Base-by-base conservation (phyloP, 2,888 invertebrate species). In the Nomada fucata region DNA sequence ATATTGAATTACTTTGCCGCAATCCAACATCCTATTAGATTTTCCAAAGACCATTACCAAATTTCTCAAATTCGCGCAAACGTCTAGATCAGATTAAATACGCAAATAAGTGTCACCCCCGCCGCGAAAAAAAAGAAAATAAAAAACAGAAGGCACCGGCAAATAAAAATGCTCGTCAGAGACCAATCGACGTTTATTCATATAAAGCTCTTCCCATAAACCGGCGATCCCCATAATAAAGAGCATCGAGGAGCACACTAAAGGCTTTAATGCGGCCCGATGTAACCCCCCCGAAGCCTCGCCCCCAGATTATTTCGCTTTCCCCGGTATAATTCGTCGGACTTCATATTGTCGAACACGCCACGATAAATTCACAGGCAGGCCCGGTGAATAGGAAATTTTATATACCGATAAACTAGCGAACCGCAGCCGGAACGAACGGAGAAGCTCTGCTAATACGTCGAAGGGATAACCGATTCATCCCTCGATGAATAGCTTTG, bases 401-500 rank as follows among this genome's bases (percentile, higher is more conserved):
- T 69, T 82, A 68, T 76, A 65, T 26, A 63, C 60, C 76, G 50
- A 76, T 76, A 82, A 82, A 82, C 63, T 23, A 47, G 9, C 59
- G 63, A 42, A 2, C 20, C 23, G 44, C 18, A 26, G 26, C 18
- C 29, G 50, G 20, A 13, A 42, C 55, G 67, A 50, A 68, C 79
- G 47, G 9, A 57, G 67, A 55, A 71, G 55, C 59, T 81, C 44
- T 67, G 60, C 44, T 68, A 59, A 82, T 82, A 82, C 76, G 64
- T 82, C 67, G 50, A 52, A 53, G 71, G 65, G 74, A 44, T 20
- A 47, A 20, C 57, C 44, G 65, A 44, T 47, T 36, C 47, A 68
- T 76, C 67, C 55, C 63, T 50, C 53, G 63, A 74, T 79, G 84
- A 83, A 83, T 84, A 55, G 74, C 75, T 79, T 75, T 84, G 84